Evolutionary conservation across 2,797 vertebrate genomes (phyloP), one percentile per base, ranked within the genome.

Genomic region (Falco cherrug): DNA sequence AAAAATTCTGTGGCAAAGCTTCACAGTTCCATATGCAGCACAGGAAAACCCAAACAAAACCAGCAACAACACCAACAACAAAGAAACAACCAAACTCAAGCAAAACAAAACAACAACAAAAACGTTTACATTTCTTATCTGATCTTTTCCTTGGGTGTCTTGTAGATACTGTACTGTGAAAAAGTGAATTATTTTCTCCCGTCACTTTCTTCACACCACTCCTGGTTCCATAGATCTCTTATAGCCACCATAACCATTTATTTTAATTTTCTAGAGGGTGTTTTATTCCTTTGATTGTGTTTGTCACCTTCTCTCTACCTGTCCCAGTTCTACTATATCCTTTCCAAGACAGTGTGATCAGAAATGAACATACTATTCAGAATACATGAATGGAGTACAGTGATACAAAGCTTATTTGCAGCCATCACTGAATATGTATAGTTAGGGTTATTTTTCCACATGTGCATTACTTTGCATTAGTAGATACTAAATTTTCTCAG

Each of bases 401-500:
- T 29, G n/a, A 68, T 75, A 67, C 11, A 63, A 54, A 84, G 41
- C 16, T 67, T n/a, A 67, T 56, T 74, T 74, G 24, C 41, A 94
- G 16, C 16, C 22, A 37, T 69, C n/a, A 53, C n/a, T 54, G 18
- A 48, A 21, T 75, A 80, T 53, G 17, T 39, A 56, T 39, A 80
- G n/a, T 68, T 67, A 83, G 31, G 8, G 31, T 45, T 91, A 63
- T 78, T 95, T 87, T 94, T 70, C 69, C 18, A 41, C 11, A 16
- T 26, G 8, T 33, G 5, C 5, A 2, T 91, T 87, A 71, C 25
- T 60, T 89, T 67, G 5, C 29, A 57, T 84, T 87, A 84, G 57
- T 45, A 86, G 37, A 93, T 91, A 90, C 87, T 87, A 95, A 60
- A 71, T 90, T 81, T 91, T 81, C 65, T 81, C 48, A 80, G 10